Percentiles rank a stretch among this genome's conserved stretches.
These are phyloP conservation scores for Ochropleura plecta DNA, from an alignment of 2,888 invertebrate genomes.

Conservation along the genomic window DNA sequence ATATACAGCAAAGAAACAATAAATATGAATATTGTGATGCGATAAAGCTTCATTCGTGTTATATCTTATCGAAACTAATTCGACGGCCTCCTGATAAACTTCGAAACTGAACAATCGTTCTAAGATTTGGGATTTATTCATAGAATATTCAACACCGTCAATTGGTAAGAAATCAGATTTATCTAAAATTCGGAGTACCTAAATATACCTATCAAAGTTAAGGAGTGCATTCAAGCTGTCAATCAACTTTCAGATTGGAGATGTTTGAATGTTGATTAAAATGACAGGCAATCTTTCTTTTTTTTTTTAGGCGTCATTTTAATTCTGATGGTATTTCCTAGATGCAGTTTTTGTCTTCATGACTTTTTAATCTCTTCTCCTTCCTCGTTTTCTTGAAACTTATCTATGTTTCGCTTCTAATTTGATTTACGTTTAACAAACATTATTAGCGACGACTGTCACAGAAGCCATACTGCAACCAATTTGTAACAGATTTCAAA, in stretches of 20 bases:
- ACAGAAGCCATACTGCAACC: slow-evolving; percentile 9
- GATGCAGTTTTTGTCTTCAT: slow-evolving; percentile 4
- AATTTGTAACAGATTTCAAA: slow-evolving; percentile 13
- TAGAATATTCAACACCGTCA: slow-evolving; percentile 12
- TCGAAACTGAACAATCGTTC: slow-evolving; percentile 42
- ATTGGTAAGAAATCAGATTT: neutral
- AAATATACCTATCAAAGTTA: slow-evolving; percentile 9
- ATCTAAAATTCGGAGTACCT: slow-evolving; percentile 24
- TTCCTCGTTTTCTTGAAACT: neutral
- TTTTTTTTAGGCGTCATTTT: slow-evolving; percentile 18
- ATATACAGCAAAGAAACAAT: slow-evolving; percentile 4
- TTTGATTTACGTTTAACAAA: neutral
- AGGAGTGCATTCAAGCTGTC: slow-evolving; percentile 37
- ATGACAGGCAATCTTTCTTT: slow-evolving; percentile 31
- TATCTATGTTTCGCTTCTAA: neutral
- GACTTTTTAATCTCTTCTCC: neutral
- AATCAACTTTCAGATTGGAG: slow-evolving; percentile 49
- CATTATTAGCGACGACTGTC: neutral
- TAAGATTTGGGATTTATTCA: slow-evolving; percentile 25
- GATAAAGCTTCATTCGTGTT: slow-evolving; percentile 47
- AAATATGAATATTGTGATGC: slow-evolving; percentile 20
- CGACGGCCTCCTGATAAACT: slow-evolving; percentile 58
- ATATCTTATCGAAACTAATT: slow-evolving; percentile 59
- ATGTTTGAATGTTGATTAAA: slow-evolving; percentile 36
- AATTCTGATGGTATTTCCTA: slow-evolving; percentile 1